Conservation (phyloP, 2,797 vertebrate genomes). For the Girardinus metallicus region DNA sequence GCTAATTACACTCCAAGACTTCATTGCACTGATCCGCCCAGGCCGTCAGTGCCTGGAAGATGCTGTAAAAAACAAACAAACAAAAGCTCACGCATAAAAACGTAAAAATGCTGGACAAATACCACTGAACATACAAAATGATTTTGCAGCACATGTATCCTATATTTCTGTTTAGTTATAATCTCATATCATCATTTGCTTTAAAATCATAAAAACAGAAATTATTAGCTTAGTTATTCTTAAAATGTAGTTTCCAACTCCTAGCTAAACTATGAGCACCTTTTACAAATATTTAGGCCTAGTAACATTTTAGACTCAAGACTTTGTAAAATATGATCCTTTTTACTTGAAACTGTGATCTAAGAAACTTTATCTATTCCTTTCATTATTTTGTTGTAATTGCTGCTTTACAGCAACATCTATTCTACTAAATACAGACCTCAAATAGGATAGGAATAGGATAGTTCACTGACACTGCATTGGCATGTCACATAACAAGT, state of each 20-base stretch:
- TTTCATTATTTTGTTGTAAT: not conserved
- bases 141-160: not conserved
- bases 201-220: not conserved
- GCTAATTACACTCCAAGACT: constrained; percentile 57
- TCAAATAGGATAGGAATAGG: not conserved
- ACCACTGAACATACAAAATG: not conserved
- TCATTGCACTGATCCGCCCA: constrained; percentile 32
- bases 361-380: not conserved
- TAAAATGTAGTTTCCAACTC: not conserved
- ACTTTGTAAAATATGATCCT: not conserved
- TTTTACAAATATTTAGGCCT: not conserved
- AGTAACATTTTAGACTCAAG: not conserved
- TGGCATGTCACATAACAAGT: not conserved
- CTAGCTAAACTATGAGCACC: not conserved
- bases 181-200: not conserved
- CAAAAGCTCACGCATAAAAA: constrained; percentile 1
- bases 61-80: not conserved
- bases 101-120: not conserved
- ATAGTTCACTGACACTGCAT: not conserved
- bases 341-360: not conserved
- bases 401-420: not conserved
- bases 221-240: not conserved
- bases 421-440: not conserved
- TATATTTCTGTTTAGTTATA: not conserved
- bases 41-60: constrained; percentile 2